Evolutionary conservation across 2,113 vertebrate genomes (phyloP).

Genomic region (Bettongia penicillata): DNA sequence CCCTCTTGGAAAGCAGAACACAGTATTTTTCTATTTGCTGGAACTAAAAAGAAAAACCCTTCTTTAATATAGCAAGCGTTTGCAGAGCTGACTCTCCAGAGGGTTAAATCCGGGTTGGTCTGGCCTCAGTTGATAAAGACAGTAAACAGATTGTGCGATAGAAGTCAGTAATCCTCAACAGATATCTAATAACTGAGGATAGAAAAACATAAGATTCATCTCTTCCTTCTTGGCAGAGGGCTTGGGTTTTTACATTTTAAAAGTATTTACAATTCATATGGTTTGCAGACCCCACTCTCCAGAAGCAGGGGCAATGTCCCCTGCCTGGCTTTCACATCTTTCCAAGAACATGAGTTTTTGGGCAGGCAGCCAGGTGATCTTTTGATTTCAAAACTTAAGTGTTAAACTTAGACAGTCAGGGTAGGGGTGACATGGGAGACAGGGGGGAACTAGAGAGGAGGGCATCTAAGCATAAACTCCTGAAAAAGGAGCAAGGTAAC

Average conservation of each 20-base stretch:
- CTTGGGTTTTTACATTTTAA: slow-evolving; percentile 69
- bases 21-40: background rate
- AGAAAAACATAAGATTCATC: slow-evolving; percentile 39
- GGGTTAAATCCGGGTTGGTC: background rate
- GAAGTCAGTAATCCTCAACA: slow-evolving; percentile 57
- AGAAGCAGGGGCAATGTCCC: slow-evolving; percentile 51
- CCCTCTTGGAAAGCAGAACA: background rate
- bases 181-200: slow-evolving; percentile 70
- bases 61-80: slow-evolving; percentile 53
- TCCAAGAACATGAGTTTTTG: slow-evolving; percentile 51
- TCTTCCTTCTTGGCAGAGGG: slow-evolving; percentile 71
- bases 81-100: slow-evolving; percentile 33
- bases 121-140: background rate
- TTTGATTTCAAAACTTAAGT: slow-evolving; percentile 67
- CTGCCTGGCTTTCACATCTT: slow-evolving; percentile 27
- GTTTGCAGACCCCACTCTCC: slow-evolving; percentile 72
- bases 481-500: slow-evolving; percentile 37
- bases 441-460: background rate
- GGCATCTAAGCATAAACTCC: slow-evolving; percentile 43
- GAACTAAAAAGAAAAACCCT: background rate
- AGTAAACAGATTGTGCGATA: slow-evolving; percentile 44
- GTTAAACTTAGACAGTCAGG: slow-evolving; percentile 51
- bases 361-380: slow-evolving; percentile 58
- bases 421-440: background rate
- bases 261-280: slow-evolving; percentile 78